These are phyloP conservation scores for Cyphomyrus discorhynchus DNA, from an alignment of 2,113 vertebrate genomes.

Conservation along the genomic window DNA sequence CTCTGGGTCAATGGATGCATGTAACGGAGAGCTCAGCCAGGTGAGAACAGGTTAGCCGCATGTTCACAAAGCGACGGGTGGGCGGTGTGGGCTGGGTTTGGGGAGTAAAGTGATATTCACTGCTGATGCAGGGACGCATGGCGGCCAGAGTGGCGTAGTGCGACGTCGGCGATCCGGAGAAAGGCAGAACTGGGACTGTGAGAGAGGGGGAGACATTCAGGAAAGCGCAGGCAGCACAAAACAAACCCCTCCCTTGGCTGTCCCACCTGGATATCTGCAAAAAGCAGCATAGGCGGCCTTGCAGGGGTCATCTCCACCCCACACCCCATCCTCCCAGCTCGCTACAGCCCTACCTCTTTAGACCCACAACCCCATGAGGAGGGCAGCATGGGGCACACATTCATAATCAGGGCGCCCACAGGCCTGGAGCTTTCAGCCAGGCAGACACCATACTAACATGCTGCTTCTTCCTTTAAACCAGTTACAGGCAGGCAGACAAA, in stretches of 20 bases:
- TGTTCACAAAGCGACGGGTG: not conserved
- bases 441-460: not conserved
- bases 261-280: not conserved
- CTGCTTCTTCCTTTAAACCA: not conserved
- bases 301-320: not conserved
- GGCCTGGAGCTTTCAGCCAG: not conserved
- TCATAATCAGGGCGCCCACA: not conserved
- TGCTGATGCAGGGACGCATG: conserved; percentile 16
- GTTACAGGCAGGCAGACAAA: not conserved
- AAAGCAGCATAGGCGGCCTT: not conserved
- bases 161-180: conserved; percentile 21
- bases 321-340: not conserved
- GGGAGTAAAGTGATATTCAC: conserved; percentile 19
- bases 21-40: conserved; percentile 23
- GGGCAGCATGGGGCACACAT: not conserved
- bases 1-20: not conserved
- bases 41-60: not conserved
- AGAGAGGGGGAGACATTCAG: not conserved
- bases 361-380: not conserved
- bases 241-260: not conserved
- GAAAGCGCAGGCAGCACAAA: not conserved
- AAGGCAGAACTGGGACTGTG: conserved; percentile 18
- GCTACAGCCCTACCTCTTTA: not conserved
- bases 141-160: conserved; percentile 17
- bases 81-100: not conserved